Evolutionary conservation across 2,113 vertebrate species (phyloP).

Genomic region (Erythrocercus mccallii): DNA sequence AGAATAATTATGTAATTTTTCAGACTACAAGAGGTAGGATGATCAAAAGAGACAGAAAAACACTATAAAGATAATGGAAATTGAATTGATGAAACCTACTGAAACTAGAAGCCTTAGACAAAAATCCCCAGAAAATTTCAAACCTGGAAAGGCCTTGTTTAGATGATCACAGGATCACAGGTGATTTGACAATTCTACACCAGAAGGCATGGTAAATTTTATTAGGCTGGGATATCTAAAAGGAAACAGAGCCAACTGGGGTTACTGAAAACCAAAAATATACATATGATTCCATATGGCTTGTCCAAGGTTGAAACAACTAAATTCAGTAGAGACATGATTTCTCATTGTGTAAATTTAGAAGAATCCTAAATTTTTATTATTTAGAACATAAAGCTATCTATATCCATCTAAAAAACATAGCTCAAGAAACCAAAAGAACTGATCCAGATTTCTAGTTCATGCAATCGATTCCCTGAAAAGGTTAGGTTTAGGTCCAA

Average conservation of each 20-base stretch:
- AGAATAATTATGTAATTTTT: neutral
- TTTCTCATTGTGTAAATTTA: neutral
- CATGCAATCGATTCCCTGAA: neutral
- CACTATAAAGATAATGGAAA: neutral
- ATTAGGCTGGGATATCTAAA: neutral
- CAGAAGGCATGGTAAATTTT: neutral
- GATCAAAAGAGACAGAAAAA: neutral
- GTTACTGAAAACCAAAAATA: neutral
- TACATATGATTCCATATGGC: neutral
- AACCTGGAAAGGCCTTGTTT: neutral
- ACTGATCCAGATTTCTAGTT: neutral
- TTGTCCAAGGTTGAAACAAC: neutral
- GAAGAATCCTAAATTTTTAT: neutral
- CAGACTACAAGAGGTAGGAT: neutral
- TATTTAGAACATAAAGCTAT: neutral
- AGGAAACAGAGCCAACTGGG: neutral
- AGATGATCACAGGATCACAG: neutral
- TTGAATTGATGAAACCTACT: neutral
- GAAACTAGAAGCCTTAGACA: neutral
- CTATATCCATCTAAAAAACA: neutral
- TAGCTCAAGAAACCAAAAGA: neutral
- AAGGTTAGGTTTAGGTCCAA: neutral
- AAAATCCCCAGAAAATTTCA: neutral
- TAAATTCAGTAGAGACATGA: neutral
- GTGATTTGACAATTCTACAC: neutral